phyloP scores from a whole-genome alignment of 2,113 vertebrate genomes.

The Microcebus murinus region DNA sequence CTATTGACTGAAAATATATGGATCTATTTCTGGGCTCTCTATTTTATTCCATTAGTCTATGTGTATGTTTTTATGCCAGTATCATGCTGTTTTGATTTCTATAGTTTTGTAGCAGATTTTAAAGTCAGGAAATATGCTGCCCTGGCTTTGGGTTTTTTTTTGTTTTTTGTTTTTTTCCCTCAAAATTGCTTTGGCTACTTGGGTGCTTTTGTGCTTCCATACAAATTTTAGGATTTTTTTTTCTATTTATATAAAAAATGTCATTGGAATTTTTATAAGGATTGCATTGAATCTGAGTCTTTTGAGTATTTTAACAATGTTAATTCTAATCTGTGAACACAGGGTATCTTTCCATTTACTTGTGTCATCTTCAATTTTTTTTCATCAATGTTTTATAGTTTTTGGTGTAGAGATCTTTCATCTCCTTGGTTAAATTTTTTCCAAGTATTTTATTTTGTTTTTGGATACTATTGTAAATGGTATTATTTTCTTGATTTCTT shows the following conservation, averaged over 20 bases:
- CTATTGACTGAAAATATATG: neutral
- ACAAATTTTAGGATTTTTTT: neutral
- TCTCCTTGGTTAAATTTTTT: neutral
- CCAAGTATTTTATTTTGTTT: neutral
- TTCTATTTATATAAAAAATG: neutral
- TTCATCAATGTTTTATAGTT: neutral
- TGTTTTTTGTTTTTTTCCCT: too few species aligned
- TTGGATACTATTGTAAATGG: neutral
- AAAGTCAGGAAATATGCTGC: neutral
- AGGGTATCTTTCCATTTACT: neutral
- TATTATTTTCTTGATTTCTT: neutral
- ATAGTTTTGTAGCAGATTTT: neutral
- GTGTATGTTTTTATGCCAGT: neutral
- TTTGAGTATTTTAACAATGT: neutral
- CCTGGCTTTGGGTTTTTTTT: neutral
- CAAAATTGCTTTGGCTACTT: neutral
- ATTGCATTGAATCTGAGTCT: neutral
- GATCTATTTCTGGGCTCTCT: neutral
- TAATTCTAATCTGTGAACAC: neutral
- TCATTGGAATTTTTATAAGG: neutral
- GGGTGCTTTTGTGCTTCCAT: neutral
- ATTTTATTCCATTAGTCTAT: neutral
- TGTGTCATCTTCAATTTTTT: neutral
- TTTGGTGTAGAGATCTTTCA: neutral
- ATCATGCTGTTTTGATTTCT: neutral